Base-by-base conservation (phyloP, 2,797 vertebrate species). In the Acrossocheilus fasciatus region DNA sequence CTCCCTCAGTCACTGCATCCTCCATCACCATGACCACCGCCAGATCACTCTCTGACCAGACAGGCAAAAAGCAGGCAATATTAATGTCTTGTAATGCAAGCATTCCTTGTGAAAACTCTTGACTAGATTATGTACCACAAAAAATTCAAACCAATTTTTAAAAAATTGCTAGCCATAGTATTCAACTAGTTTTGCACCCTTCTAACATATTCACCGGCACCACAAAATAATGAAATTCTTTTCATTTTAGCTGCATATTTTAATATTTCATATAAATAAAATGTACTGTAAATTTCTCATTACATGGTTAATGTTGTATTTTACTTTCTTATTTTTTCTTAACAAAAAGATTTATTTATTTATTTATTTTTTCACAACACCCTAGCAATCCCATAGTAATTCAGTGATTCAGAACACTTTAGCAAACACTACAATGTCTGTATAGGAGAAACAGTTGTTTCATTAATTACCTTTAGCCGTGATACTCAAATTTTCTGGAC, bases 11-110 rank as follows among this genome's bases (percentile, higher is more conserved):
- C 1, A 96, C 85, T 0, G 0, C 14, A 0, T 26, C 39, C 0
- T 9, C 8, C 36, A 86, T 88, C 72, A 82, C 75, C 88, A 96
- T 90, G 0, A 91, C 90, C 23, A 98, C 68, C 0, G 9, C 66
- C 75, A 97, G 88, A 90, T 4, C 86, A 69, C 93, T 96, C 87
- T 94, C 97, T 99, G 52, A 62, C 54, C 47, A 82, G n/a, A 89
- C 36, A 68, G 89, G 88, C 47, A 43, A 7, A 85, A 3, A 52
- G 45, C 36, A 81, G 15, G 4, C 30, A 15, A 47, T 47, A 11
- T 86, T 7, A 79, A 2, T 43, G 39, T n/a, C 12, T n/a, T 10
- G 43, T 43, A 11, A 54, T 72, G 12, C 7, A 57, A 18, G 50
- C 14, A 64, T 26, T 68, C 23, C 12, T 43, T 26, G 17, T 18